Base-by-base conservation (phyloP, 2,888 invertebrate genomes). In the Epistrophella euchroma region DNA sequence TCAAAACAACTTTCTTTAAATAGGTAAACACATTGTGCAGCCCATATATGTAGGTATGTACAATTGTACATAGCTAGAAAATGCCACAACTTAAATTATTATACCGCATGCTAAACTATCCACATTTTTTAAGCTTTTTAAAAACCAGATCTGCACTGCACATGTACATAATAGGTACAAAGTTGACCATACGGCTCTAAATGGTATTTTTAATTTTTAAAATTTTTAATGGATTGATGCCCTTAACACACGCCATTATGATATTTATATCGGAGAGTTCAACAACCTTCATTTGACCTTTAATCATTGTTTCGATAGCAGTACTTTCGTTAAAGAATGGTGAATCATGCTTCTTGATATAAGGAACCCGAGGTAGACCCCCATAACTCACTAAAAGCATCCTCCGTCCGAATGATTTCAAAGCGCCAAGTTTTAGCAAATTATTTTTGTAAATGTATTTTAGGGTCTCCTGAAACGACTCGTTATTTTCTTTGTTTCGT, bases 401-500 rank as follows among this genome's bases (percentile, higher is more conserved):
- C n/a, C n/a, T n/a, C n/a, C n/a, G n/a, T n/a, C 45, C 28, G 7
- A 45, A 28, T 45, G 9, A 62, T 28, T 25, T n/a, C 17, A 64
- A 45, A 28, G 32, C 19, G 66, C 13, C 6, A 43, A 62, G 43
- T 62, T 25, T 62, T 62, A 45, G 11, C 9, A 32, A 66, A 47
- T 66, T 64, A 45, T 45, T 37, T 22, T 25, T 37, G n/a, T 52
- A 68, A 52, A 68, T 25, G 28, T 73, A 80, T 73, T 73, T 81
- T 76, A 70, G 76, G 80, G 68, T 56, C 35, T 56, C 71, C 47
- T 50, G 68, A 70, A 58, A 37, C 17, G 10, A 35, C 25, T 9
- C 7, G 22, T 4, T 72, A 62, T 73, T 77, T 85, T 80, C 85
- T 85, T 85, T 85, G 80, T 85, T 76, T 62, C 76, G 47, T 32